Evolutionary conservation across 2,113 vertebrate species (phyloP).

Genomic region (Esox niger): DNA sequence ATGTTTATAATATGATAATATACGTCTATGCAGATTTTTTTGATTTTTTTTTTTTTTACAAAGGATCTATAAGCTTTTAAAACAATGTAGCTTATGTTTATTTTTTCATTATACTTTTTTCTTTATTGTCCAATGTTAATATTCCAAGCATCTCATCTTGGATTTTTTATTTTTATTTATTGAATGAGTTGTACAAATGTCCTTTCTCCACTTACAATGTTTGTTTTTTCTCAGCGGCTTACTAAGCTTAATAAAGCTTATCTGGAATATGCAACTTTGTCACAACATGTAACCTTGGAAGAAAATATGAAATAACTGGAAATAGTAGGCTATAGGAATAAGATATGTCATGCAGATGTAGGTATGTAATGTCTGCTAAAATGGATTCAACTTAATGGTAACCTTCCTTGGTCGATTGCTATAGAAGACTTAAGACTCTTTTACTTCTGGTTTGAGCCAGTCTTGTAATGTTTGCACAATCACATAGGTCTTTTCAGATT

Average conservation of each 20-base stretch:
- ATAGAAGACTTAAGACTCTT: too few relatives aligned
- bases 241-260: slow-evolving; percentile 47
- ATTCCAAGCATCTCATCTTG: slow-evolving; percentile 36
- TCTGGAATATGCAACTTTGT: slow-evolving; percentile 20
- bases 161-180: slow-evolving; percentile 53
- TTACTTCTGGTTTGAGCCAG: too few relatives aligned
- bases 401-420: too few relatives aligned
- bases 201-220: slow-evolving; percentile 25
- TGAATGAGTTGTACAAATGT: slow-evolving; percentile 43
- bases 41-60: slow-evolving; percentile 44
- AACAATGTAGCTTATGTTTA: slow-evolving; percentile 44
- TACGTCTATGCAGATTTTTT: slow-evolving; percentile 68
- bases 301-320: too few relatives aligned
- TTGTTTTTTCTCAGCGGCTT: slow-evolving; percentile 44
- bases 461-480: too few relatives aligned
- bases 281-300: neutral
- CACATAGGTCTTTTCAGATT: too few relatives aligned
- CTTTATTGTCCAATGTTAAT: slow-evolving; percentile 35
- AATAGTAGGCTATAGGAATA: too few relatives aligned
- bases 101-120: slow-evolving; percentile 25
- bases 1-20: slow-evolving; percentile 30
- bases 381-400: too few relatives aligned
- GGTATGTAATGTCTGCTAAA: too few relatives aligned
- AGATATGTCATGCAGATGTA: too few relatives aligned
- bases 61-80: slow-evolving; percentile 56